Evolutionary conservation across 2,113 vertebrate genomes (phyloP).

Genomic region (Phalacrocorax carbo): DNA sequence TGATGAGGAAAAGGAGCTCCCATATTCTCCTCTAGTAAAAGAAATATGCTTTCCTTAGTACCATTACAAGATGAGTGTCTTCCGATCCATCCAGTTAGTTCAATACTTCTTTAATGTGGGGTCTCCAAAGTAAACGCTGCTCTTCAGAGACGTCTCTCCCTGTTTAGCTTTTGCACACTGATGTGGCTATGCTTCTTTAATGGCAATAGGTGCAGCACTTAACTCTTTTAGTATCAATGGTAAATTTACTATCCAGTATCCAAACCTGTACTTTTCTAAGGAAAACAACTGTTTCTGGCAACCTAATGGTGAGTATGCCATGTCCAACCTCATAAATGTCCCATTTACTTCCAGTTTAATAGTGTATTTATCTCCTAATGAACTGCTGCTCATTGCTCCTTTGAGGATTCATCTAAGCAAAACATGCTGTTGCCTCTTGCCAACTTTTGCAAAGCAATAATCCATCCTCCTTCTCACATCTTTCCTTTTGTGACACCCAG

Average conservation of each 20-base stretch:
- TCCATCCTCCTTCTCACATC: slow-evolving; percentile 12
- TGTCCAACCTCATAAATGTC: neutral
- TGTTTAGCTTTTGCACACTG: neutral
- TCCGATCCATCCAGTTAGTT: neutral
- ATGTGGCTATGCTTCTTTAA: neutral
- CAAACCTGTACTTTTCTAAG: neutral
- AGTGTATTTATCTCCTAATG: neutral
- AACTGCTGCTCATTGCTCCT: neutral
- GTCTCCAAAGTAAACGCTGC: neutral
- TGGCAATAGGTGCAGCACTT: neutral
- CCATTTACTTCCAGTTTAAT: neutral
- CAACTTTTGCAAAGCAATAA: neutral
- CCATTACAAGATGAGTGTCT: neutral
- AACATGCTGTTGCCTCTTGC: neutral
- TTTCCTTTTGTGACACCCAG: slow-evolving; percentile 13
- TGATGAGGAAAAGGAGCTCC: neutral
- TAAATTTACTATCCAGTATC: neutral
- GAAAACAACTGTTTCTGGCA: neutral
- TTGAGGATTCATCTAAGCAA: slow-evolving; percentile 7
- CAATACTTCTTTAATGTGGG: neutral
- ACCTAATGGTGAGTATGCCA: neutral
- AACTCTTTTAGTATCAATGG: neutral
- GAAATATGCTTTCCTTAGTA: neutral
- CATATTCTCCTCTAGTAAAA: neutral
- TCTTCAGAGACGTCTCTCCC: neutral